Conservation (phyloP, 2,888 invertebrate species). For the Fragum sueziense region DNA sequence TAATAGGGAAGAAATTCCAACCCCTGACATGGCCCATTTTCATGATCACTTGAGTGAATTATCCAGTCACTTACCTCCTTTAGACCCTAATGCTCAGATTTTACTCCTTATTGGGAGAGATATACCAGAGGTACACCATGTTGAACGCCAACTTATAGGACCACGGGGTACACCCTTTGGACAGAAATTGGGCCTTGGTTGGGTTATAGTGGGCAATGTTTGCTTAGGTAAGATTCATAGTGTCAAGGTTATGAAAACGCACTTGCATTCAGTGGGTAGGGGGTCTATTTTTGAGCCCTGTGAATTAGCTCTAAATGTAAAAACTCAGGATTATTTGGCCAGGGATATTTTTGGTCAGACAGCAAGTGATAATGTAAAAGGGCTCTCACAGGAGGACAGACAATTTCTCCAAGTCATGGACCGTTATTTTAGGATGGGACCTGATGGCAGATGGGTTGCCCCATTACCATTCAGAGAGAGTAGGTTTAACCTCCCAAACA, state of each 20-base stretch:
- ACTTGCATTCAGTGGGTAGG: constrained; percentile 21
- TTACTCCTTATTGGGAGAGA: constrained; percentile 37
- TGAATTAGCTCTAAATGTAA: background rate
- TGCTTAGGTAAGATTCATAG: constrained; percentile 50
- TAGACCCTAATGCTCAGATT: constrained; percentile 38
- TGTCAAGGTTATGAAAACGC: constrained; percentile 31
- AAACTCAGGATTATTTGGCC: background rate
- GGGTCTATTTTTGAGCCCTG: constrained; percentile 38
- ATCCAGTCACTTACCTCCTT: constrained; percentile 38
- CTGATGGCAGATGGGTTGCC: constrained; percentile 43
- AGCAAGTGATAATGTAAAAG: background rate
- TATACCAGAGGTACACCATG: constrained; percentile 34
- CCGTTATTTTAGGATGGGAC: background rate
- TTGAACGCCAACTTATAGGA: constrained; percentile 31
- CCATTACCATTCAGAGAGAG: constrained; percentile 49
- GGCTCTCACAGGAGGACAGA: background rate
- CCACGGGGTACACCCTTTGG: constrained; percentile 30
- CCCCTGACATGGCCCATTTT: constrained; percentile 43
- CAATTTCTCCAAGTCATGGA: background rate
- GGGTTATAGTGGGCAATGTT: constrained; percentile 53
- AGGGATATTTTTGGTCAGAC: background rate
- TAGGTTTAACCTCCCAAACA: constrained; percentile 42
- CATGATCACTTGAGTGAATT: constrained; percentile 45
- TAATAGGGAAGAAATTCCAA: constrained; percentile 49
- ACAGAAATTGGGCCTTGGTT: constrained; percentile 29